Base-by-base conservation (phyloP, 37 sponge, comb jelly and placozoan species). In the Oopsacas minuta region DNA sequence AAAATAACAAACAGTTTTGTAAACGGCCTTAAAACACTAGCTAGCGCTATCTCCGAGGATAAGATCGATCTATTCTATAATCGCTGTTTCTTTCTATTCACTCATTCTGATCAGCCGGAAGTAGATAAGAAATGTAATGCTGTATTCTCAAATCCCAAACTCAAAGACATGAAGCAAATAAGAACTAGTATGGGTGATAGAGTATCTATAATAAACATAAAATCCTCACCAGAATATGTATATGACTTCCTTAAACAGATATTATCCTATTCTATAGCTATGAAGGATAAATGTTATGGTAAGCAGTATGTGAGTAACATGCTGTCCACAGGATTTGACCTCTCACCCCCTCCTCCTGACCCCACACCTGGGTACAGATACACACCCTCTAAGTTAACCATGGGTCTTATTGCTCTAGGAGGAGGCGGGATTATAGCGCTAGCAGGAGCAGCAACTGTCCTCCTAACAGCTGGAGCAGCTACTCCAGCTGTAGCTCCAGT, bases 21-120 rank as follows among this genome's bases (percentile, higher is more conserved):
- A 32, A 5, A n/a, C 20, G 17, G 22, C 75, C 22, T 61, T 12
- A 61, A 61, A 34, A 20, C 30, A 3, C 30, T 61, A 20, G 75
- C 75, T n/a, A n/a, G 30, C 20, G 7, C 75, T 12, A 25, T 61
- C 1, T 61, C 75, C 22, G 75, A 12, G 28, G 75, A 61, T 5
- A 61, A 61, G 30, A 3, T 61, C 32, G 75, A 61, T 34, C 7
- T 61, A 12, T 61, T 61, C 75, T 61, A 61, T 34, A 12, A 3
- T 34, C 75, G 75, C 75, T 61, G 17, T 61, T 61, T 61, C 75
- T 61, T 61, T n/a, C 75, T 61, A 61, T 12, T 61, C 7, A 61
- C 75, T 3, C 75, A 61, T 34, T 61, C 75, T 3, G 28, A 61
- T 34, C 7, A 12, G 17, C 32, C 22, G 5, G 28, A 61, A 25